phyloP scores from a whole-genome alignment of 2,113 vertebrate species.

The Lepus americanus region DNA sequence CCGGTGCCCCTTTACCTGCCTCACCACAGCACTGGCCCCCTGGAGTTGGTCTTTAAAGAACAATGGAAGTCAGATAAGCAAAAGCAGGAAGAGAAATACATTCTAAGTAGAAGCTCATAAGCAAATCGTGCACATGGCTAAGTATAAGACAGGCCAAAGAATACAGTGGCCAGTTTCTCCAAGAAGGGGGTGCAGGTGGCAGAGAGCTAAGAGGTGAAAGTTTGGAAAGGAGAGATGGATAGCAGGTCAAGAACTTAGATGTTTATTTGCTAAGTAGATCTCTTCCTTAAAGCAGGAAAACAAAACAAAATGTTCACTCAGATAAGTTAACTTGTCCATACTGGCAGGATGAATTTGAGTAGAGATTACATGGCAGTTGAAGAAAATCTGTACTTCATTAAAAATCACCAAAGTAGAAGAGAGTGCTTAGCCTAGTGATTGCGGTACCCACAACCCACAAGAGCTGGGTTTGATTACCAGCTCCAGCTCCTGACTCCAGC shows the following conservation, averaged over 20 bases:
- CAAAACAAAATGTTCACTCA: conserved; percentile 16
- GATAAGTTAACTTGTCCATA: background rate
- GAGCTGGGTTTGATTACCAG: too few species aligned
- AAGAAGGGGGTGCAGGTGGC: background rate
- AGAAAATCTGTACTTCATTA: background rate
- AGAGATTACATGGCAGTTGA: background rate
- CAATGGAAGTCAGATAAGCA: background rate
- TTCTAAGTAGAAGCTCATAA: background rate
- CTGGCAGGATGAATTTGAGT: background rate
- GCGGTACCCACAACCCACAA: too few species aligned
- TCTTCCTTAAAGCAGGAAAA: conserved; percentile 44
- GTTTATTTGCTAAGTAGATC: conserved; percentile 1
- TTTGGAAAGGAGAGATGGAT: background rate
- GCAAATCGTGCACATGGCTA: background rate
- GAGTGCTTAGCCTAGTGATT: background rate
- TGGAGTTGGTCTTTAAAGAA: background rate
- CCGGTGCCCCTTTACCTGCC: too few species aligned
- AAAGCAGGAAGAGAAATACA: background rate
- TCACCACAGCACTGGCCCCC: too few species aligned
- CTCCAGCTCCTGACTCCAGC: too few species aligned
- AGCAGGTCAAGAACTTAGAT: background rate
- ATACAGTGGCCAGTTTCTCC: background rate
- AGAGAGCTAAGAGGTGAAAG: background rate
- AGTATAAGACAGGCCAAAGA: background rate
- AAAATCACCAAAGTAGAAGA: conserved; percentile 23